These are phyloP conservation scores for Pelusios castaneus DNA, from an alignment of 2,113 vertebrate genomes.

Conservation along the genomic window DNA sequence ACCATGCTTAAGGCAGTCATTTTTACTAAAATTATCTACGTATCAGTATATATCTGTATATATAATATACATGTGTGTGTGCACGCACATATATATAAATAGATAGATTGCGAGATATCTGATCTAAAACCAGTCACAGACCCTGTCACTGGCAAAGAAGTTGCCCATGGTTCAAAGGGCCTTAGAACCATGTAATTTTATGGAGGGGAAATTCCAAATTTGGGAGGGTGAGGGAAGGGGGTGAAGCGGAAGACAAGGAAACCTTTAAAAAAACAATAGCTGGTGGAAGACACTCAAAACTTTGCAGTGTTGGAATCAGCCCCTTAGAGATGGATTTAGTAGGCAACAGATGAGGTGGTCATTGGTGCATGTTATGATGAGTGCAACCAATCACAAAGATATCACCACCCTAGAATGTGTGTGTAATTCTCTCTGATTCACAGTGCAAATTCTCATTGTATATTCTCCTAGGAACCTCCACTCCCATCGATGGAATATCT, in stretches of 20 bases:
- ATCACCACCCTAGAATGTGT: fast-evolving
- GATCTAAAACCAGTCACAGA: neutral
- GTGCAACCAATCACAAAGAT: neutral
- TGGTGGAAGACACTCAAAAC: too few species aligned
- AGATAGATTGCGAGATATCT: neutral
- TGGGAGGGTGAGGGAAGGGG: too few species aligned
- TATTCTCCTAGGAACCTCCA: neutral
- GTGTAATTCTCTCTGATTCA: fast-evolving
- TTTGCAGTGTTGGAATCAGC: too few species aligned
- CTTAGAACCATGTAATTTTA: neutral
- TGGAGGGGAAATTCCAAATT: neutral
- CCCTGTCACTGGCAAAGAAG: neutral
- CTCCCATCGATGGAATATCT: neutral
- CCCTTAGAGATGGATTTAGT: neutral
- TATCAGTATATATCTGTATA: neutral
- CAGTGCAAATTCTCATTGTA: neutral
- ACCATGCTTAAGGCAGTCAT: neutral
- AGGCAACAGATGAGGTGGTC: neutral
- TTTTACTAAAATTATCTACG: neutral
- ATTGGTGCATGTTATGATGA: neutral
- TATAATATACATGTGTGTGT: fast-evolving
- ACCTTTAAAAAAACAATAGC: too few species aligned
- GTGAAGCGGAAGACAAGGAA: too few species aligned
- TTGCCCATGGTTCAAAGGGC: neutral
- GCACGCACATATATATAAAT: fast-evolving